phyloP scores from a whole-genome alignment of 2,888 invertebrate species.

The Heterodera filipjevi region DNA sequence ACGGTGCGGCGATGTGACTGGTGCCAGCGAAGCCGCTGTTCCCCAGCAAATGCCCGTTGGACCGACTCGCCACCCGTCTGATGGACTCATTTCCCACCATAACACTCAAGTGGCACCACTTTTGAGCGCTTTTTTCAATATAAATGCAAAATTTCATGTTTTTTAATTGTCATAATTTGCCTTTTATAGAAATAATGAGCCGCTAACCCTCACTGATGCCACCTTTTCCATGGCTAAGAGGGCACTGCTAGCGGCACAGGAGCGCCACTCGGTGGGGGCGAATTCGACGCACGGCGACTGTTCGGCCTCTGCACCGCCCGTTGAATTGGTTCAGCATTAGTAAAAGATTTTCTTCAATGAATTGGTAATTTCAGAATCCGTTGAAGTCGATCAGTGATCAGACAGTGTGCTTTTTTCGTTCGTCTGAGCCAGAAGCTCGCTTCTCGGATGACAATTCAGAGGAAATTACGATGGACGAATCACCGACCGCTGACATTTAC shows the following conservation, averaged over 20 bases:
- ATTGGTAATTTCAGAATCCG: not conserved
- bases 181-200: slow-evolving; percentile 10
- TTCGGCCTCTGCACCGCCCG: not conserved
- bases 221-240: slow-evolving; percentile 20
- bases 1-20: not conserved
- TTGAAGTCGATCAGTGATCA: not conserved
- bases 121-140: not conserved
- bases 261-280: not conserved
- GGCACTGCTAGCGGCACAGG: slow-evolving; percentile 1
- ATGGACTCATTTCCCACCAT: slow-evolving; percentile 23
- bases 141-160: not conserved
- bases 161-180: not conserved
- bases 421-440: not conserved
- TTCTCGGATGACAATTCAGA: not conserved
- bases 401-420: not conserved
- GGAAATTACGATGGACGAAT: not conserved
- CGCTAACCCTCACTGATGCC: slow-evolving; percentile 22
- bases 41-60: not conserved
- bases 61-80: slow-evolving; percentile 9
- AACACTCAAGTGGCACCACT: not conserved
- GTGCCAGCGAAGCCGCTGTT: not conserved
- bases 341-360: not conserved
- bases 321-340: not conserved
- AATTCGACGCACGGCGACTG: not conserved
- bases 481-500: not conserved